phyloP scores from a whole-genome alignment of 23 tunicate species.

The Trididemnum clinides region DNA sequence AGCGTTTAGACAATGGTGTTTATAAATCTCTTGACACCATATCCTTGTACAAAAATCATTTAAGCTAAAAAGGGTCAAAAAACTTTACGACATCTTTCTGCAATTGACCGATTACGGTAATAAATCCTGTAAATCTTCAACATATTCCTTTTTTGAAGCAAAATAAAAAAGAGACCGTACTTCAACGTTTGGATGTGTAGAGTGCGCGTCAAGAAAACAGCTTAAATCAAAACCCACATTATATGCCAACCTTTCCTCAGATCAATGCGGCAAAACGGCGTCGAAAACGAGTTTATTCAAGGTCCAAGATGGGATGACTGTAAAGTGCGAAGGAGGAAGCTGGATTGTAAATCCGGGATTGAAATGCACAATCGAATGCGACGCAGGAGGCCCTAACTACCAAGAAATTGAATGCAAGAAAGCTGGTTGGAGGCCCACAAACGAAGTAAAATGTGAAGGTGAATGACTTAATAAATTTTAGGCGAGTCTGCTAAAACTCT shows the following conservation, averaged over 20 bases:
- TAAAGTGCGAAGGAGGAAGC: background rate
- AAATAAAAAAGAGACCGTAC: too few relatives aligned
- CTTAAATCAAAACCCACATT: background rate
- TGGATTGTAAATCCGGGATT: slow-evolving; percentile 5
- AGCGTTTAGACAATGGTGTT: too few relatives aligned
- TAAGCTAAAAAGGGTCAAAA: too few relatives aligned
- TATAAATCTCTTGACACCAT: too few relatives aligned
- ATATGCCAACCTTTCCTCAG: background rate
- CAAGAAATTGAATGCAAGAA: slow-evolving; percentile 35
- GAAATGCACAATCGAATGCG: slow-evolving; percentile 56
- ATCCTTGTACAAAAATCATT: too few relatives aligned
- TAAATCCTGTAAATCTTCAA: too few relatives aligned
- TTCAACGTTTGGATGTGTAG: too few relatives aligned
- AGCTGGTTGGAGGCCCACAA: slow-evolving; percentile 63
- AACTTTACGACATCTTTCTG: too few relatives aligned
- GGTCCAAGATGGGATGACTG: slow-evolving; percentile 20
- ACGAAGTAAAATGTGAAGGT: slow-evolving; percentile 62
- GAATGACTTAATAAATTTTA: background rate
- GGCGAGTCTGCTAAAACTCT: background rate
- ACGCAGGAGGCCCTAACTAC: slow-evolving; percentile 49
- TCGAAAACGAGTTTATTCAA: background rate
- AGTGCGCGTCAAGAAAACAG: too few relatives aligned
- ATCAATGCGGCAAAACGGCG: background rate
- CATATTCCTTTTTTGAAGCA: too few relatives aligned
- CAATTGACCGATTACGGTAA: too few relatives aligned